phyloP scores from a whole-genome alignment of 2,113 vertebrate genomes.

The Oryzias woworae region DNA sequence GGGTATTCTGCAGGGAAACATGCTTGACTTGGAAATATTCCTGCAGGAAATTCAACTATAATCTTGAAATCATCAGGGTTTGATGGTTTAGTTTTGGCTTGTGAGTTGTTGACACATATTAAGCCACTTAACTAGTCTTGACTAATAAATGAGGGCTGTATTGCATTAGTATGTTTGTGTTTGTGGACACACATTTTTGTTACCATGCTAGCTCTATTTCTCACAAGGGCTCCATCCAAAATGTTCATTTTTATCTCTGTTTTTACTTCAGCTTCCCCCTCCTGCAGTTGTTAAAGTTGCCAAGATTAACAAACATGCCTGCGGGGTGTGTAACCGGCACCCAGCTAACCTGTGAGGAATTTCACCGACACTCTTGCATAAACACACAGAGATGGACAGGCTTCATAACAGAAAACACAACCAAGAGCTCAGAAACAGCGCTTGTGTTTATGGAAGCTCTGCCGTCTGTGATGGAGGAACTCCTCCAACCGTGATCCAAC shows the following conservation, averaged over 20 bases:
- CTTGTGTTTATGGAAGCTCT: conserved; percentile 2
- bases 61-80: neutral
- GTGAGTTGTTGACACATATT: conserved; percentile 8
- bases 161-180: neutral
- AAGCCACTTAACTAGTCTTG: neutral
- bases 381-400: conserved; percentile 17
- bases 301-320: conserved; percentile 57
- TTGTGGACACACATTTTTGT: conserved; percentile 1
- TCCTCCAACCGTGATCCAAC: conserved; percentile 12
- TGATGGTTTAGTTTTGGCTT: conserved; percentile 7
- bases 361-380: conserved; percentile 16
- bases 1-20: neutral
- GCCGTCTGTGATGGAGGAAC: conserved; percentile 21
- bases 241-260: conserved; percentile 26
- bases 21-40: neutral
- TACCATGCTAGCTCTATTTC: conserved; percentile 36
- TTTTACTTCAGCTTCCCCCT: conserved; percentile 32
- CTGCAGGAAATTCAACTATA: neutral
- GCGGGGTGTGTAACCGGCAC: conserved; percentile 32
- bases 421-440: conserved; percentile 5
- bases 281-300: conserved; percentile 27
- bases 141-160: neutral
- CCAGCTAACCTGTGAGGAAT: conserved; percentile 49
- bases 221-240: conserved; percentile 38
- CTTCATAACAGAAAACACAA: conserved; percentile 14